Base-by-base conservation (phyloP, 2,113 vertebrate species). In the Neofelis nebulosa region DNA sequence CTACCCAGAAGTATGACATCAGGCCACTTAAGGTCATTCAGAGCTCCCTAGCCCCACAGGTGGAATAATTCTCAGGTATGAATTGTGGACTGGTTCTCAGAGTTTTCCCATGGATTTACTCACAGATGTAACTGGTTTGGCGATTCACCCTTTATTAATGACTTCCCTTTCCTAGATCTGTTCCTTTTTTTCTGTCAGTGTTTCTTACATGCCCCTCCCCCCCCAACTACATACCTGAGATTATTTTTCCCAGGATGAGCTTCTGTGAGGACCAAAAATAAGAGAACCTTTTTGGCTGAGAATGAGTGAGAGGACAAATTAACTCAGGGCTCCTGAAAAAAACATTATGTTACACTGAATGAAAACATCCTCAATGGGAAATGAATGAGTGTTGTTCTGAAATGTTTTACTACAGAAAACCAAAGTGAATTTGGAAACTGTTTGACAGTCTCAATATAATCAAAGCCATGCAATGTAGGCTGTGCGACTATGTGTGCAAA, bases 401-500 rank as follows among this genome's bases (percentile, higher is more conserved):
- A 95, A 52, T 45, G 27, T 84, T 80, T 96, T 90, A 63, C 69
- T 63, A 38, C 23, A 86, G 66, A 96, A 89, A 93, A 4, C 12
- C 14, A 31, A 52, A 86, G 48, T 12, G 27, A 92, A 86, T 52
- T 86, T 81, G 27, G 80, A 92, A 96, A 86, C 21, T n/a, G 4
- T 45, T 63, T 79, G 68, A 76, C 45, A 82, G 36, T 19, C 21
- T 45, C 29, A 48, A 12, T 79, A 71, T 19, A 66, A 71, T 41
- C 3, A 91, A 63, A 83, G 29, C 31, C 23, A 55, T 19, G 1
- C 9, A 33, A 92, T 83, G 4, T 71, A 76, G 50, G 57, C 36
- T 69, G 82, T 31, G 41, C 8, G 91, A 15, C 41, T 31, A 16
- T 2, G 25, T 76, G 16, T 41, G 16, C 8, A 25, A 15, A 38